Conservation (phyloP, 30 jellyfish, hydroid and myxozoan genomes). For the Aurelia coerulea region DNA sequence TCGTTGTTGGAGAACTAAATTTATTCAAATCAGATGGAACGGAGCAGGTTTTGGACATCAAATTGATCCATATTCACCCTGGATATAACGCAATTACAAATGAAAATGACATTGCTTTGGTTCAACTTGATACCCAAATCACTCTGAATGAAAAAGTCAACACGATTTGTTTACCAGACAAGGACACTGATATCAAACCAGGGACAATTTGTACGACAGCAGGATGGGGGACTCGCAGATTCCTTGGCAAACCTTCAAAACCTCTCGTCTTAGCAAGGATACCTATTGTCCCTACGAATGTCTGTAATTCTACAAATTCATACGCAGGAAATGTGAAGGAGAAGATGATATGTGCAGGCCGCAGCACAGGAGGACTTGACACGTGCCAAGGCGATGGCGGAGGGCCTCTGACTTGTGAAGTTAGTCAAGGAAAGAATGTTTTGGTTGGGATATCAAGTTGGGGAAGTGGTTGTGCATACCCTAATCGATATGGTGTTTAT, state of each 20-base stretch:
- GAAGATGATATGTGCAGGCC: constrained; percentile 94
- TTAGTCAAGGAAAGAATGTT: constrained; percentile 29
- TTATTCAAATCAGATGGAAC: constrained; percentile 52
- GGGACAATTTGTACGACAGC: constrained; percentile 81
- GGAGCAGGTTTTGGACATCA: constrained; percentile 56
- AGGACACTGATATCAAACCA: constrained; percentile 14
- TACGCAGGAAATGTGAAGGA: constrained; percentile 70
- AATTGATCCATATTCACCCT: constrained; percentile 82
- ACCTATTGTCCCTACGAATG: constrained; percentile 49
- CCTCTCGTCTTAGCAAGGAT: constrained; percentile 77
- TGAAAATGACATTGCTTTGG: constrained; percentile 89
- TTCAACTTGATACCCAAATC: constrained; percentile 49
- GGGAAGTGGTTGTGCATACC: constrained; percentile 98
- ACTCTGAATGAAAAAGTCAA: constrained; percentile 61
- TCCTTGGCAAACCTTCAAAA: constrained; percentile 81
- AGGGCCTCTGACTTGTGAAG: constrained; percentile 83
- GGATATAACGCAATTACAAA: constrained; percentile 68
- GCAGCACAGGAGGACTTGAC: constrained; percentile 76
- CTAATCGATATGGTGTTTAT: constrained; percentile 89
- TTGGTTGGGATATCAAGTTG: constrained; percentile 91
- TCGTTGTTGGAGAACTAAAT: constrained; percentile 80
- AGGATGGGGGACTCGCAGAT: constrained; percentile 95
- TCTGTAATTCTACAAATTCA: constrained; percentile 61
- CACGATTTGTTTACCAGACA: constrained; percentile 75
- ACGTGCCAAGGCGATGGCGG: constrained; percentile 99